Base-by-base conservation (phyloP, 2,797 vertebrate genomes). In the Xenopus petersii region DNA sequence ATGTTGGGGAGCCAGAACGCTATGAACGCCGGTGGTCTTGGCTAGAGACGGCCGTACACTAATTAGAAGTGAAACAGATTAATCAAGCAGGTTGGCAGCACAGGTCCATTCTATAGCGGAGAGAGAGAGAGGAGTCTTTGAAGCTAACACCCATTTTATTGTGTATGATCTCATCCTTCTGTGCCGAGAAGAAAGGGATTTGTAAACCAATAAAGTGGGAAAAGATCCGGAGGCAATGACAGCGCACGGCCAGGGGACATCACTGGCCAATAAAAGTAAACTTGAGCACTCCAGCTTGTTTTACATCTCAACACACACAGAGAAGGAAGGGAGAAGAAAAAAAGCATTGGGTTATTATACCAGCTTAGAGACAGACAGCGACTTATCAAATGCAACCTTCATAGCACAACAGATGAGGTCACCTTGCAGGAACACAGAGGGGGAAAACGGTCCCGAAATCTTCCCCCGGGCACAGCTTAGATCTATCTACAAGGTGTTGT, bases 311-410 rank as follows among this genome's bases (percentile, higher is more conserved):
- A 30, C 26, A 30, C 26, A 30, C 26, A 81, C 61, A 80, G 81
- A 87, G 77, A 75, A 86, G 73, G 74, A 82, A 77, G 64, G 21
- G 1, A 15, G 49, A 15, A 51, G 65, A 46, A 63, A 17, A 76
- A 67, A 70, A 49, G 11, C 71, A 79, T 85, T 1, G 83, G 71
- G 83, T 87, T 83, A 69, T 81, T 81, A 78, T 83, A 83, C 72
- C 79, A 84, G 86, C 88, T 86, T 81, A 81, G 80, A 84, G 86
- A 56, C 49, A 56, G 16, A 85, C 83, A 88, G 84, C 64, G 83
- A 84, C 77, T 85, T 87, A 89, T 89, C 90, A 89, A 87, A 89
- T 83, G 70, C 82, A 86, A 87, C 87, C 86, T 88, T 88, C 89
- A 83, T 49, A 36, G 82, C 85, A 42, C 42, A 79, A 81, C 80